Percentiles rank a stretch among this genome's conserved stretches.
phyloP scores from a whole-genome alignment of 2,888 invertebrate genomes.

The Shargacucullia verbasci region DNA sequence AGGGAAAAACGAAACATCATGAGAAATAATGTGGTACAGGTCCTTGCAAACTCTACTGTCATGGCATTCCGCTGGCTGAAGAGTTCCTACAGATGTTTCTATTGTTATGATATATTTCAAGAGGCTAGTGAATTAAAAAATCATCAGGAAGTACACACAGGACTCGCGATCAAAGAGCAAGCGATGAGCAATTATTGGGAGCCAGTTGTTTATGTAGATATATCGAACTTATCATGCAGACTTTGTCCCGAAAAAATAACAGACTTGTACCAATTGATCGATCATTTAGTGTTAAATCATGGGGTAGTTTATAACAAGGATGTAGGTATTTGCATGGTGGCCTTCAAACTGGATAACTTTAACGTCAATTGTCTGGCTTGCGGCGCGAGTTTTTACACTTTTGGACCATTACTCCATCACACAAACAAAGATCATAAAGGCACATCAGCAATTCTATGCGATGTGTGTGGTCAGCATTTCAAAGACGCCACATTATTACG shows the following conservation, averaged over 20 bases:
- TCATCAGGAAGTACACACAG: slow-evolving; percentile 73
- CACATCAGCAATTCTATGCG: slow-evolving; percentile 79
- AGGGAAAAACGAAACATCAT: slow-evolving; percentile 78
- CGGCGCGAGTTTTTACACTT: slow-evolving; percentile 78
- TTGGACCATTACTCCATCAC: slow-evolving; percentile 80
- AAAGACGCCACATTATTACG: slow-evolving; percentile 75
- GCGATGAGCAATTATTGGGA: slow-evolving; percentile 85
- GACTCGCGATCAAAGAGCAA: slow-evolving; percentile 73
- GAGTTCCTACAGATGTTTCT: slow-evolving; percentile 84
- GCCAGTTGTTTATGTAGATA: slow-evolving; percentile 78
- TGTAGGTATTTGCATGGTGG: slow-evolving; percentile 79
- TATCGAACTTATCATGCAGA: slow-evolving; percentile 75
- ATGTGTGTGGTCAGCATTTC: slow-evolving; percentile 82
- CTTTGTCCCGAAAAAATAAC: slow-evolving; percentile 71
- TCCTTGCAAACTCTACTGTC: slow-evolving; percentile 75
- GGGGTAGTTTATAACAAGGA: slow-evolving; percentile 77
- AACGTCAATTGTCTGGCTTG: slow-evolving; percentile 77
- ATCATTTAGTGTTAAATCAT: slow-evolving; percentile 77
- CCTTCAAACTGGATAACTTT: slow-evolving; percentile 80
- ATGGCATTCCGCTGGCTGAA: slow-evolving; percentile 86
- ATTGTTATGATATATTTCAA: slow-evolving; percentile 85
- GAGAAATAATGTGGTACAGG: slow-evolving; percentile 78
- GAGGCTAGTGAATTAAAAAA: slow-evolving; percentile 76
- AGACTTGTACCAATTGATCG: slow-evolving; percentile 78
- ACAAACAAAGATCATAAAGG: slow-evolving; percentile 85